Evolutionary conservation across 2,888 invertebrate species (phyloP), one percentile per base, ranked within the genome.

Genomic region (Melitaea athalia): DNA sequence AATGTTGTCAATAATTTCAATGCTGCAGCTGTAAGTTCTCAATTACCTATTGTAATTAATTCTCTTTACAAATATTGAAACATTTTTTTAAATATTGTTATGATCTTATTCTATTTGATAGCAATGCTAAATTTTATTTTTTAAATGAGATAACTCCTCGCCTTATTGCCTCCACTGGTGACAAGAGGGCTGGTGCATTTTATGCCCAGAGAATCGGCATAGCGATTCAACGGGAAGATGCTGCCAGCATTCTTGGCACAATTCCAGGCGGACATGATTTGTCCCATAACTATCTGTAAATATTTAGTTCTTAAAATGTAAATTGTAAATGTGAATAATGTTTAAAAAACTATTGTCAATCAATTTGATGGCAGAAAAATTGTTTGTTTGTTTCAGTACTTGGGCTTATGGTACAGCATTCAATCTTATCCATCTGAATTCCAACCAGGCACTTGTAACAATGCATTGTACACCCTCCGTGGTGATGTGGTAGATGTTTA

Each of bases 361-460:
- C n/a, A n/a, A n/a, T n/a, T n/a, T n/a, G 5, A 12, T 31, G n/a
- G 3, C 14, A 8, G n/a, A 33, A 10, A 47, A n/a, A 38, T 45
- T 63, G 4, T 43, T 57, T 33, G 49, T 62, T 59, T 50, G 63
- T 61, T 77, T n/a, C 73, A 87, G 87, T 87, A 86, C 72, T 77
- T 81, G 77, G 81, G 81, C 7, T 67, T 79, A 10, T 89, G 89
- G 89, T 81, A 86, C 47, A 81, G 85, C 15, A 79, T 87, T n/a
- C 79, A 81, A 45, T 79, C 80, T 0, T 89, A 89, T 49, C 84
- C 87, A 10, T 73, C 74, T 0, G 68, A 70, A 0, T 85, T 82
- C 76, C 86, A 88, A 82, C 65, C 55, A 31, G 89, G 89, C 5
- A 78, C 80, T 2, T 89, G 89, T 67, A 78, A 78, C 45, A 85